Evolutionary conservation across 2,113 vertebrate genomes (phyloP).

Genomic region (Pelecanus crispus): DNA sequence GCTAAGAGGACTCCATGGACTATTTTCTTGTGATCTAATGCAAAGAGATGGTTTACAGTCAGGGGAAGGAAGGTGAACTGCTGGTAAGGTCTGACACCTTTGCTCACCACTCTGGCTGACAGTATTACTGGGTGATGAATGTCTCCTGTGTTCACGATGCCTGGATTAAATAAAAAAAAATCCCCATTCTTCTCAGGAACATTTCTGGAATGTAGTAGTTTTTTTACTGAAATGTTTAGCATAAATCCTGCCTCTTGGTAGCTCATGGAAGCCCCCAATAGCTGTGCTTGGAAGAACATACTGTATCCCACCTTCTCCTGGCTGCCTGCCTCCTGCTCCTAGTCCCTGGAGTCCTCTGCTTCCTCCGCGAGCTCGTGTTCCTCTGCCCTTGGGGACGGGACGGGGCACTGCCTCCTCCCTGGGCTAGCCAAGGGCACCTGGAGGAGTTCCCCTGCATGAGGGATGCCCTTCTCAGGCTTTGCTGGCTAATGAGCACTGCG

Average conservation of each 20-base stretch:
- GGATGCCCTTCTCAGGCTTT: not conserved
- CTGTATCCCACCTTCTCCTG: not conserved
- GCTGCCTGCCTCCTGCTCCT: not conserved
- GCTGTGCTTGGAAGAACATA: not conserved
- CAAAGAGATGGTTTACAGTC: not conserved
- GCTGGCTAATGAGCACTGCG: not conserved
- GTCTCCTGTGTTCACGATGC: not conserved
- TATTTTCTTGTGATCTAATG: not conserved
- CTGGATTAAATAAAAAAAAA: not conserved
- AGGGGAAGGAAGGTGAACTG: not conserved
- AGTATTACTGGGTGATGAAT: not conserved
- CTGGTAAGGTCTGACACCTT: not conserved
- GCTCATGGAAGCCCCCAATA: not conserved
- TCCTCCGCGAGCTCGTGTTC: rapidly evolving
- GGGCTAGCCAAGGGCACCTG: not conserved
- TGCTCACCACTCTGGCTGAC: not conserved
- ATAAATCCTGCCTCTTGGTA: not conserved
- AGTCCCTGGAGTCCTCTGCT: not conserved
- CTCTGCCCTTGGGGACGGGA: not conserved
- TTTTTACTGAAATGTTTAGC: not conserved
- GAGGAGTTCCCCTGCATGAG: not conserved
- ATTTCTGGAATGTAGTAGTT: not conserved
- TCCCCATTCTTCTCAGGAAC: not conserved
- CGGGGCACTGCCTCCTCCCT: not conserved
- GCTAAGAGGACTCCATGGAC: not conserved